Conservation (phyloP, 2,797 vertebrate genomes). For the Esox lucius region DNA sequence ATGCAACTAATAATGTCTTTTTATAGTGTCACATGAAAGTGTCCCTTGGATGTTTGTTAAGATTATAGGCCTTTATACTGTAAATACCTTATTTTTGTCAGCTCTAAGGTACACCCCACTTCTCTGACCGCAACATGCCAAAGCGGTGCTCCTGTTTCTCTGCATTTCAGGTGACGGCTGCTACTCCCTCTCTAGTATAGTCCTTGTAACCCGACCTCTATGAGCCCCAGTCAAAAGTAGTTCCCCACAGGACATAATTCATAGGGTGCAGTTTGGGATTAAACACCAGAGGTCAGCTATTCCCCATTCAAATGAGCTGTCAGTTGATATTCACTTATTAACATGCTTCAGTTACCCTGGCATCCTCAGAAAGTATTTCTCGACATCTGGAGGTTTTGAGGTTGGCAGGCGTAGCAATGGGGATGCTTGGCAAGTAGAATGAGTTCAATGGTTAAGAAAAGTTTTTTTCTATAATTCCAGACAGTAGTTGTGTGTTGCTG, state of each 20-base stretch:
- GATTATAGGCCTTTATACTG: too few species aligned
- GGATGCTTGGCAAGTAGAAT: constrained; percentile 27
- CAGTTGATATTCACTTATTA: constrained; percentile 70
- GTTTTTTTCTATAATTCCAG: too few species aligned
- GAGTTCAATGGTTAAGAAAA: neutral
- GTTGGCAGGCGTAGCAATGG: constrained; percentile 33
- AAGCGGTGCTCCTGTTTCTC: neutral
- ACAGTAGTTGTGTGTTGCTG: too few species aligned
- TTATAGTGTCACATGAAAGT: too few species aligned
- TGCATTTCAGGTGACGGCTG: neutral
- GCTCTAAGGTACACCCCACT: too few species aligned
- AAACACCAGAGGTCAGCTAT: constrained; percentile 53
- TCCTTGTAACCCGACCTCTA: neutral
- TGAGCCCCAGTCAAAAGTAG: neutral
- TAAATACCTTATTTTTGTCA: too few species aligned
- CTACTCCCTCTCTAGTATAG: neutral
- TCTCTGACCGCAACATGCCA: too few species aligned
- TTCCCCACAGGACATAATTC: neutral
- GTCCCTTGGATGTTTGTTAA: too few species aligned
- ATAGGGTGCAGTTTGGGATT: neutral
- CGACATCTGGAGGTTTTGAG: constrained; percentile 46
- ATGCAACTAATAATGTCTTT: too few species aligned
- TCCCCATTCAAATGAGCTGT: constrained; percentile 69
- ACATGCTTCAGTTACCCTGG: constrained; percentile 64
- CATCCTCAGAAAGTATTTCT: constrained; percentile 57